These are phyloP conservation scores for Bufo bufo DNA, from an alignment of 2,113 vertebrate genomes.

Conservation along the genomic window DNA sequence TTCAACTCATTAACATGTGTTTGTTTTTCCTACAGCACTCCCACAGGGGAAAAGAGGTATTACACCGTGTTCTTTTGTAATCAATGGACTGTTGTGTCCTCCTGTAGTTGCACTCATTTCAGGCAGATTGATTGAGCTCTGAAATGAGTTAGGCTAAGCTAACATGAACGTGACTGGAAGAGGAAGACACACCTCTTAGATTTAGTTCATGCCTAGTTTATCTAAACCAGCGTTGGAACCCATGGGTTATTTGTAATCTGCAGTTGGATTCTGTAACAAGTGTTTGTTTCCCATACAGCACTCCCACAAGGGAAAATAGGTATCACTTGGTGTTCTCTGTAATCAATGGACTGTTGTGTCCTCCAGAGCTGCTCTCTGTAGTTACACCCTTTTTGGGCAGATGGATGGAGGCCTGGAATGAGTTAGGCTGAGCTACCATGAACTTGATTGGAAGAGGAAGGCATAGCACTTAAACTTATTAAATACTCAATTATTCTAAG, in stretches of 20 bases:
- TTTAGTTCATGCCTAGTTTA: too few species aligned
- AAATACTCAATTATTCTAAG: too few species aligned
- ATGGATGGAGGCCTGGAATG: not conserved
- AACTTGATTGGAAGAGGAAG: not conserved
- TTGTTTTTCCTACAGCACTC: too few species aligned
- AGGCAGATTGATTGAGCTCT: not conserved
- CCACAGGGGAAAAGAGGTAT: not conserved
- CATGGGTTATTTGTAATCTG: fast-evolving
- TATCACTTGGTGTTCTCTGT: not conserved
- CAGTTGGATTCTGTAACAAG: too few species aligned
- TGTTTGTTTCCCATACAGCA: too few species aligned
- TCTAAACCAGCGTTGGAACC: not conserved
- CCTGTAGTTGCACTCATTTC: not conserved
- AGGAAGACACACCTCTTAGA: too few species aligned
- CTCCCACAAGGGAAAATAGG: not conserved
- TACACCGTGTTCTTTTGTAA: not conserved
- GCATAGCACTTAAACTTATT: too few species aligned
- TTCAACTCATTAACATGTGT: too few species aligned
- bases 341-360: not conserved
- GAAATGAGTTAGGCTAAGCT: not conserved
- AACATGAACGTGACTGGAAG: not conserved
- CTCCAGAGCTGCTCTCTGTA: not conserved
- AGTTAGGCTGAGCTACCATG: not conserved
- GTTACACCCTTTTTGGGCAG: not conserved
- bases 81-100: not conserved